Percentiles rank a stretch among this genome's conserved stretches.
Evolutionary conservation across 2,888 invertebrate species (phyloP).

Genomic region (Argyra leucocephala): DNA sequence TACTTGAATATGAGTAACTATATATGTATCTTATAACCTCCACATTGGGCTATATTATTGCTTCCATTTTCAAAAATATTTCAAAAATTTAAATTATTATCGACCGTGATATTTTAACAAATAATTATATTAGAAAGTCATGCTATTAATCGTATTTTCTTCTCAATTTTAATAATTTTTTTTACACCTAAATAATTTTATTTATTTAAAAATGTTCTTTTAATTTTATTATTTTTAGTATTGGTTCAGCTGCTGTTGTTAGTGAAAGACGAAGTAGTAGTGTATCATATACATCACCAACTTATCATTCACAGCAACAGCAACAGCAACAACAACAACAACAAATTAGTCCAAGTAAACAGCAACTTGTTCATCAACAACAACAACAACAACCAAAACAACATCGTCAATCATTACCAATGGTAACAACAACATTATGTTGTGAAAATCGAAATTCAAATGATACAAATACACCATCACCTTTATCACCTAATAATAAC

Average conservation of each 20-base stretch:
- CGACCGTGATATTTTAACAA: too few species aligned
- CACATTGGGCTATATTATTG: too few species aligned
- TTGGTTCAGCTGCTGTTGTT: not conserved
- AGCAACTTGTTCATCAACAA: slow-evolving; percentile 15
- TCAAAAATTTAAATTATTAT: too few species aligned
- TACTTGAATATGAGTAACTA: too few species aligned
- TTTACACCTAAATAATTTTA: too few species aligned
- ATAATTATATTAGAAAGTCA: too few species aligned
- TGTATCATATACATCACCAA: not conserved
- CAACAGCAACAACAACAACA: slow-evolving; percentile 28
- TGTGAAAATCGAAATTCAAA: slow-evolving; percentile 16
- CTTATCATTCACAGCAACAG: not conserved
- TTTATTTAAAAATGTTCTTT: too few species aligned
- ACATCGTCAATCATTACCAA: slow-evolving; percentile 20
- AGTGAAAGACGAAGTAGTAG: slow-evolving; percentile 1
- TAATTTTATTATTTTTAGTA: not conserved
- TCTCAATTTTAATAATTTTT: too few species aligned
- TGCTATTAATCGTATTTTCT: too few species aligned
- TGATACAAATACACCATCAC: not conserved
- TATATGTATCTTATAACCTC: too few species aligned
- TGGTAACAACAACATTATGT: slow-evolving; percentile 23
- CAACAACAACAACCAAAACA: not conserved
- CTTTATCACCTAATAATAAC: not conserved
- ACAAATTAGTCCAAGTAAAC: not conserved
- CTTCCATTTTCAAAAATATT: too few species aligned